A percentile compares a stretch with the other conserved stretches of the same genome.
These are phyloP conservation scores for Lerema accius DNA, from an alignment of 1,140 invertebrate genomes.

Conservation along the genomic window DNA sequence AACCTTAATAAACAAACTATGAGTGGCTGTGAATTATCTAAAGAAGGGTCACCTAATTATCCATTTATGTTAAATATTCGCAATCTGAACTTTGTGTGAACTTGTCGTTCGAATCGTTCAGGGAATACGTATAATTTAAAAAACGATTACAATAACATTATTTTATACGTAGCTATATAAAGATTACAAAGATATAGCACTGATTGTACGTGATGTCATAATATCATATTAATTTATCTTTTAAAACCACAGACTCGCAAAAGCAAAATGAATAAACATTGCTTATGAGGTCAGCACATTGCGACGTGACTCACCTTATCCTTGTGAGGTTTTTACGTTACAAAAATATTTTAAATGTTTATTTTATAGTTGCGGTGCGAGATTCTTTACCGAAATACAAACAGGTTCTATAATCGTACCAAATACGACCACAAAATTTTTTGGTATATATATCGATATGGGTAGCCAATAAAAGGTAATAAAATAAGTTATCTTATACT, in stretches of 20 bases:
- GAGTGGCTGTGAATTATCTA: too few relatives aligned
- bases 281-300: constrained; percentile 20
- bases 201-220: neutral
- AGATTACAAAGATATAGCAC: neutral
- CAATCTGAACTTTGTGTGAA: too few relatives aligned
- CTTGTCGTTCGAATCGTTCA: too few relatives aligned
- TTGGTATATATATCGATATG: neutral
- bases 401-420: neutral
- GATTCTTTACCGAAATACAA: neutral
- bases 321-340: constrained; percentile 31
- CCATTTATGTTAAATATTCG: too few relatives aligned
- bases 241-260: constrained; percentile 1
- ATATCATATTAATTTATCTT: neutral
- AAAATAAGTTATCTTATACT: neutral
- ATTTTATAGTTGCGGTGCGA: constrained; percentile 3
- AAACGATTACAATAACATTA: too few relatives aligned
- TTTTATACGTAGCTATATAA: too few relatives aligned
- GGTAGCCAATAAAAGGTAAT: neutral
- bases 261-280: constrained; percentile 12
- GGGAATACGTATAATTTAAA: too few relatives aligned
- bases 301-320: constrained; percentile 33
- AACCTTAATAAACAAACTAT: too few relatives aligned
- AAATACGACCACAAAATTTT: too few relatives aligned
- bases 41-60: too few relatives aligned
- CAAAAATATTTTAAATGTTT: constrained; percentile 9